Conservation (phyloP, 2,888 invertebrate genomes). For the Pharmacophagus antenor region DNA sequence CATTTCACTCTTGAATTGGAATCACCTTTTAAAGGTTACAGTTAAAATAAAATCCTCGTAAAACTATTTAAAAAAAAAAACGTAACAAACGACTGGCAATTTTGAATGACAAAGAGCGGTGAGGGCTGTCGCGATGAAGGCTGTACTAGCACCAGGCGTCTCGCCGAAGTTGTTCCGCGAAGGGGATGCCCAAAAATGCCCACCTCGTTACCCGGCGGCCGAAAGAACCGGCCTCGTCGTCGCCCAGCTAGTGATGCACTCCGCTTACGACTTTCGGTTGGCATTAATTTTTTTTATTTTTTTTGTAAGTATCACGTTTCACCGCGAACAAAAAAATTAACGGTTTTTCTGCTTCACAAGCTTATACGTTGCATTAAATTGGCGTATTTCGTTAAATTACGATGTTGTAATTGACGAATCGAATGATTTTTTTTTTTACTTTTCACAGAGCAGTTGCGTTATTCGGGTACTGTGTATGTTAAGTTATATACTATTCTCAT, state of each 20-base stretch:
- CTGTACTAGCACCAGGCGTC: neutral
- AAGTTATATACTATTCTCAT: too few relatives aligned
- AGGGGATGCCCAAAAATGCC: conserved; percentile 37
- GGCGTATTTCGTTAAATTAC: neutral
- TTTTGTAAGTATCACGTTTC: conserved; percentile 6
- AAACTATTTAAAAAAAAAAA: neutral
- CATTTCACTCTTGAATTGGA: too few relatives aligned
- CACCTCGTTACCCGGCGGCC: conserved; percentile 36
- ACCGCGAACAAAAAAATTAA: neutral
- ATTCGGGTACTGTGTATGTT: neutral
- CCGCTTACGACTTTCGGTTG: neutral
- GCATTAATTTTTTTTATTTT: too few relatives aligned
- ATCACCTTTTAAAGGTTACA: too few relatives aligned
- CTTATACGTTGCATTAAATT: conserved; percentile 21
- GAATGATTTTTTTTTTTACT: neutral
- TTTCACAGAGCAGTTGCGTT: neutral
- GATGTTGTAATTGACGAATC: neutral
- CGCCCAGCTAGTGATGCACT: conserved; percentile 12
- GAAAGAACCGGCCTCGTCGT: conserved; percentile 16
- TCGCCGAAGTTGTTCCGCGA: conserved; percentile 31
- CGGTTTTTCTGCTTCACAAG: neutral
- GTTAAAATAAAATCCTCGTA: neutral
- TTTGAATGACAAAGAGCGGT: conserved; percentile 2
- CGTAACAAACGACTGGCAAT: neutral
- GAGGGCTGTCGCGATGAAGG: neutral